phyloP scores from a whole-genome alignment of 2,888 invertebrate genomes.

The Lepidochitona cinerea region DNA sequence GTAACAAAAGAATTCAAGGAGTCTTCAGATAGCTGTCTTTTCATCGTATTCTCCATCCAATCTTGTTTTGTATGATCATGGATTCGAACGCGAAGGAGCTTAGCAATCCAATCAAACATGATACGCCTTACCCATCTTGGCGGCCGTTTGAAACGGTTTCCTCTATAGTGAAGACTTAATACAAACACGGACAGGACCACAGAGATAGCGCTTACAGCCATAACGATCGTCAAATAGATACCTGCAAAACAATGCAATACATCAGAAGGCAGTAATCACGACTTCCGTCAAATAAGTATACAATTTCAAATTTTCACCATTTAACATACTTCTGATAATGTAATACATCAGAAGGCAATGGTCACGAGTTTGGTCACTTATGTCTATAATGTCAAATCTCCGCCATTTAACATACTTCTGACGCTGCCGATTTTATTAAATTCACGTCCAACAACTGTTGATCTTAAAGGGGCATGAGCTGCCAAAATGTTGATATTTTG shows the following conservation, averaged over 20 bases:
- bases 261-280: background rate
- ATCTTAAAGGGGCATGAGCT: no score
- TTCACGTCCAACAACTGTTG: no score
- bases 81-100: constrained; percentile 44
- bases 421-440: no score
- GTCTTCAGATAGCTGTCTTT: background rate
- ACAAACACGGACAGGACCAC: constrained; percentile 71
- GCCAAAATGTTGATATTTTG: no score
- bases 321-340: no score
- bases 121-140: constrained; percentile 60
- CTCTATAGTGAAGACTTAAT: constrained; percentile 70
- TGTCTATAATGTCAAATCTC: no score
- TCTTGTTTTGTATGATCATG: background rate
- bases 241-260: constrained; percentile 51
- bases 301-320: no score
- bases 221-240: constrained; percentile 71
- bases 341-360: no score
- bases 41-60: constrained; percentile 1
- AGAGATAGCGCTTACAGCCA: constrained; percentile 71
- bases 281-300: no score
- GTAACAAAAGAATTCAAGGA: constrained; percentile 6
- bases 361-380: no score
- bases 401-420: no score
- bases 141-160: constrained; percentile 52
- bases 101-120: constrained; percentile 47